Evolutionary conservation across 2,888 invertebrate genomes (phyloP), one percentile per base, ranked within the genome.

Genomic region (Parapristionchus giblindavisi): DNA sequence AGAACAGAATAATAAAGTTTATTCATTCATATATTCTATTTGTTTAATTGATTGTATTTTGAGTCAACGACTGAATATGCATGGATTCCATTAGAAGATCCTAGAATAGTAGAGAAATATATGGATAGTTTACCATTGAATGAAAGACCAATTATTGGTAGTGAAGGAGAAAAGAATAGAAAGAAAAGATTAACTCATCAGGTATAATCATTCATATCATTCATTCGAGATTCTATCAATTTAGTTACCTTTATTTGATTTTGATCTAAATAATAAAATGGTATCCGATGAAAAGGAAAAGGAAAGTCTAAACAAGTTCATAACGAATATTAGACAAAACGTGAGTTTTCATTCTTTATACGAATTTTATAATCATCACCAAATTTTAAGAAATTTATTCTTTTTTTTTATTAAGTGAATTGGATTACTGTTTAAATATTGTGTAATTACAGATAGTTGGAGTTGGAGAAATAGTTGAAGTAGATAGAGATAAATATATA

Each of bases 171-270:
- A 0, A 91, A 92, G 68, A 91, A 92, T 81, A 91, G 95, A 27
- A 93, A 93, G 81, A 93, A 93, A 76, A 92, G 94, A 84, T 90
- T 95, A 5, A 93, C 94, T 85, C 93, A 93, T 78, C 94, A 95
- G 89, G 91, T 94, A 29, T 40, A 27, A 6, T 51, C 24, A 21
- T 54, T 14, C 17, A 43, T 43, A 14, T 17, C 43, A 43, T 43
- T 43, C 43, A 8, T 43, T 43, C 43, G 8, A 8, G 40, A 38
- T 32, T 36, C 11, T 56, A 11, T 21, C 29, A 17, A 21, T 81
- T 76, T 78, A 85, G 83, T 73, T 87, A 11, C 87, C 87, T 2
- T 75, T 84, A 21, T 85, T 87, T 70, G 87, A 87, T 63, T 83
- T 82, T 75, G 85, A 85, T 63, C 77, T 83, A 8, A 81, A 83